A percentile compares a stretch with the other conserved stretches of the same genome.
phyloP scores from a whole-genome alignment of 2,113 vertebrate species.

The Rhagologus leucostigma region DNA sequence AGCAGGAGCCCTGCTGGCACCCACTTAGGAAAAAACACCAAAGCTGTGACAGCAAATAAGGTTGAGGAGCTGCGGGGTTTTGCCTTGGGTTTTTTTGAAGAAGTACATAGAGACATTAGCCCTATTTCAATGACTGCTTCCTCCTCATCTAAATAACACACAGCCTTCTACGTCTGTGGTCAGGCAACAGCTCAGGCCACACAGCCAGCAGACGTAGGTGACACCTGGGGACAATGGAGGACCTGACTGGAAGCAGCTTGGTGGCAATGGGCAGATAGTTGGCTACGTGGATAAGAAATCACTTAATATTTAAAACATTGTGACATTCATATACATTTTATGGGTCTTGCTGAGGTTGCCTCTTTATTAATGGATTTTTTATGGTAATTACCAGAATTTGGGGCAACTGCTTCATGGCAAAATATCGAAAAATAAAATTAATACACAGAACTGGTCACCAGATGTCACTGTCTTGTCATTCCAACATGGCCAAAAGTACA shows the following conservation, averaged over 20 bases:
- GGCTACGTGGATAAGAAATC: neutral
- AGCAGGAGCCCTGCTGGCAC: neutral
- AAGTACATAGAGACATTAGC: neutral
- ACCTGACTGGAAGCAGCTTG: neutral
- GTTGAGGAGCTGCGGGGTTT: neutral
- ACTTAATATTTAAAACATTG: neutral
- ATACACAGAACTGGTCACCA: neutral
- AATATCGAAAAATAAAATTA: neutral
- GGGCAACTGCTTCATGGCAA: neutral
- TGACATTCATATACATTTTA: neutral
- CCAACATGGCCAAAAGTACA: neutral
- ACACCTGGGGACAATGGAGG: accelerated
- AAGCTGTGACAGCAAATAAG: neutral
- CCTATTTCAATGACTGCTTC: neutral
- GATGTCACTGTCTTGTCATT: conserved; percentile 22
- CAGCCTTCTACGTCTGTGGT: neutral
- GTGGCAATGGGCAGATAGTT: neutral
- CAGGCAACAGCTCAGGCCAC: neutral
- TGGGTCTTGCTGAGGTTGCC: neutral
- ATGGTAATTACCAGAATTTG: neutral
- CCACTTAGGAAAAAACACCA: neutral
- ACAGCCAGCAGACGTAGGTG: neutral
- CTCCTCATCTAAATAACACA: neutral
- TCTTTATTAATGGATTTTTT: neutral
- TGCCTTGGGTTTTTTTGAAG: neutral